Base-by-base conservation (phyloP, 2,113 vertebrate genomes). In the Peromyscus maniculatus region DNA sequence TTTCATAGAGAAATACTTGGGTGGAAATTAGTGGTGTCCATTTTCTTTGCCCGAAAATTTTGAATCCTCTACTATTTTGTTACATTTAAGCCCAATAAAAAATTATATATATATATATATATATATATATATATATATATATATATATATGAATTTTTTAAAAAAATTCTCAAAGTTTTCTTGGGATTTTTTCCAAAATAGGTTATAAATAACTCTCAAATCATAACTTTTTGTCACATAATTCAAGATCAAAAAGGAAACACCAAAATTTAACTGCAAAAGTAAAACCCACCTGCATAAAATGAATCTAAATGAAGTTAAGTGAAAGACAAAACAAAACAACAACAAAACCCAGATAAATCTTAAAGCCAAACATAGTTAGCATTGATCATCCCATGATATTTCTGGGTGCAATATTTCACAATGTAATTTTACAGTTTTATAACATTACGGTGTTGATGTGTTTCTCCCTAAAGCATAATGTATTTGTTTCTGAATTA, bases 361-460 rank as follows among this genome's bases (percentile, higher is more conserved):
- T 28, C 66, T 92, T 92, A 69, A 87, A 57, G n/a, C 6, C 31
- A 92, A 77, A 86, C 15, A 59, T 3, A 69, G 31, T 88, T 93
- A 59, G 16, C 26, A 92, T 39, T 94, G 74, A 87, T 55, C 39
- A 62, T n/a, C 22, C 31, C 49, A 13, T 74, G 17, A 39, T 31
- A 36, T 49, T 67, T 67, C 4, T 67, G 5, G 19, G 28, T 22
- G 3, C 11, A 80, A 10, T 49, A 75, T 79, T 96, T 96, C 36
- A 66, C 46, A 93, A 77, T 64, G 24, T 46, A 83, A 79, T 52
- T 96, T 69, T 71, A 59, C 86, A 7, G 26, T 71, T 93, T 93
- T 9, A 72, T 83, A 9, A 88, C 12, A 57, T 79, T 66, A 90
- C 72, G 49, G 24, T 59, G 77, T 74, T 87, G 36, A 82, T 77